A percentile compares a stretch with the other conserved stretches of the same genome.
Evolutionary conservation across 2,888 invertebrate genomes (phyloP).

Genomic region (Stenodema calcarata): DNA sequence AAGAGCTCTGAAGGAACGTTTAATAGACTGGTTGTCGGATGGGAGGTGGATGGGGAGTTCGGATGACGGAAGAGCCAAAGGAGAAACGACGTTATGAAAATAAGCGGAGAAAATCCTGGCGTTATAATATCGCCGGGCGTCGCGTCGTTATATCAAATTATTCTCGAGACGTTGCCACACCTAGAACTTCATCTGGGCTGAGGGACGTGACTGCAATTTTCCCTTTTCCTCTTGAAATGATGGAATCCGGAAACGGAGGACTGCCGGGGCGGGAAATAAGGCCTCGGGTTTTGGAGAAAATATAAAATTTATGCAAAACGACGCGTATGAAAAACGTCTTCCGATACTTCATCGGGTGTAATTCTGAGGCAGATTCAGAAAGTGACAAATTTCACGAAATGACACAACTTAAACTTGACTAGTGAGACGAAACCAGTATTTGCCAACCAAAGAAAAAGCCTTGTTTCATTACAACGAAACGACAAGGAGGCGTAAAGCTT

Average conservation of each 20-base stretch:
- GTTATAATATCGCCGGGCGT: background rate
- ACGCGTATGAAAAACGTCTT: background rate
- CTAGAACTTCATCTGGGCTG: background rate
- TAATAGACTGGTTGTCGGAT: too few relatives aligned
- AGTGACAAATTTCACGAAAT: too few relatives aligned
- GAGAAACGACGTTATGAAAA: background rate
- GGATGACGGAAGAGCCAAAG: background rate
- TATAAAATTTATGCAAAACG: background rate
- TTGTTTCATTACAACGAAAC: too few relatives aligned
- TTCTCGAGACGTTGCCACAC: background rate
- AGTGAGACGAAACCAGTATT: too few relatives aligned
- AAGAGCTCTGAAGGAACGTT: too few relatives aligned
- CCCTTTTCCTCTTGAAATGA: background rate
- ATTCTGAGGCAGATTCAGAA: too few relatives aligned
- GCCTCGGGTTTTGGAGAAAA: background rate
- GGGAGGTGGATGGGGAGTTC: background rate
- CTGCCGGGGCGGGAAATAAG: background rate
- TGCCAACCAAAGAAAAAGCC: too few relatives aligned
- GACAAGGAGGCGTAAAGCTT: too few relatives aligned
- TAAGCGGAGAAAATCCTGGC: background rate
- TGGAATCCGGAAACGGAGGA: background rate
- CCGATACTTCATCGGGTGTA: too few relatives aligned
- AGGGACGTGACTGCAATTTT: constrained; percentile 2
- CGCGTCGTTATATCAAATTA: background rate
- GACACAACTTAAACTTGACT: too few relatives aligned